Conservation (phyloP, 2,113 vertebrate species). For the Alligator mississippiensis region DNA sequence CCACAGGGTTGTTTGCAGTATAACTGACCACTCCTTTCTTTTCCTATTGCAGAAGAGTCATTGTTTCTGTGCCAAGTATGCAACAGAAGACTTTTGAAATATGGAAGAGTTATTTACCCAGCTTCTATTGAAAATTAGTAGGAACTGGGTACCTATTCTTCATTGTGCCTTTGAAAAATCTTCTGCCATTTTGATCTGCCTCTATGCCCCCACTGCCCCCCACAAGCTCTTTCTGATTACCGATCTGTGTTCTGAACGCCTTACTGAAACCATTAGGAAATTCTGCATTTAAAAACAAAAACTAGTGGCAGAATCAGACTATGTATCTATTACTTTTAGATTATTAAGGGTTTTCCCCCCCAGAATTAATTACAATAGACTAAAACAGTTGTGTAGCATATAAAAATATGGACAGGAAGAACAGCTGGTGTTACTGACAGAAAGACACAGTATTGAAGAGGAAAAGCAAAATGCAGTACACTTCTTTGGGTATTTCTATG, state of each 20-base stretch:
- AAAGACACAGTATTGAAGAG: not conserved
- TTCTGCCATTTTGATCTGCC: not conserved
- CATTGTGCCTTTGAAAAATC: not conserved
- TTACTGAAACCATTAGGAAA: not conserved
- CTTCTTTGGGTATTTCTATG: not conserved
- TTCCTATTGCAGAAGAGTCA: not conserved
- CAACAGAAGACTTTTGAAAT: not conserved
- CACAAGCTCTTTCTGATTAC: not conserved
- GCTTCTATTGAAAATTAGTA: not conserved
- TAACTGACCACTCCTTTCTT: rapidly evolving
- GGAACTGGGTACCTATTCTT: not conserved
- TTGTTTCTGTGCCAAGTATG: not conserved
- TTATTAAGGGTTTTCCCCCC: not conserved
- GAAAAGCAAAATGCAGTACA: not conserved
- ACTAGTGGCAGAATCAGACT: not conserved
- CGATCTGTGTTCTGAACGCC: not conserved
- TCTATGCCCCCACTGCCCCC: not conserved
- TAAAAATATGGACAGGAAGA: not conserved
- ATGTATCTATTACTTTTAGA: not conserved
- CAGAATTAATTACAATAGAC: not conserved
- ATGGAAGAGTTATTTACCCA: not conserved
- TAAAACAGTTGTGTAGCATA: not conserved
- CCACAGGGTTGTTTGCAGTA: not conserved
- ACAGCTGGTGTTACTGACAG: not conserved
- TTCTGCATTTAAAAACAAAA: not conserved